Conservation (phyloP, 2,797 vertebrate genomes). For the Sebastolobus altivelis region DNA sequence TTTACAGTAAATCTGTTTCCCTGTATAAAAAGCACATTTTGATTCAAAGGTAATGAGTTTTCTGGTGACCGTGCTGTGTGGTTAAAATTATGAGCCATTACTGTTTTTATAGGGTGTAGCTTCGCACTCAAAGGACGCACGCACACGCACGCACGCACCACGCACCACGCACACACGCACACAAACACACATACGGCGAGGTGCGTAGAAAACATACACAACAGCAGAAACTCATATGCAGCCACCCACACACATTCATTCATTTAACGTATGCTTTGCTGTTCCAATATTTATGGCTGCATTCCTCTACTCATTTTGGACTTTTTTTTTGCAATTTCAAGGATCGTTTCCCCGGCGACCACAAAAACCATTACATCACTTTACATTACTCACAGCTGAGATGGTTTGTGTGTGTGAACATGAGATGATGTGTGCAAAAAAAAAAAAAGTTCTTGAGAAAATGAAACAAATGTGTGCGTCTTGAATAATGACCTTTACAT, state of each 20-base stretch:
- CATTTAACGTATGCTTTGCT: constrained; percentile 72
- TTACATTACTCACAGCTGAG: constrained; percentile 79
- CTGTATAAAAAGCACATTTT: constrained; percentile 71
- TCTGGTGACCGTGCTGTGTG: constrained; percentile 42
- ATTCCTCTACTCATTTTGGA: constrained; percentile 75
- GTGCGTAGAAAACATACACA: constrained; percentile 1
- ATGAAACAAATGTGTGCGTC: constrained; percentile 29
- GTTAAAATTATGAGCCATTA: constrained; percentile 74
- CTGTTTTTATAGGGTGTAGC: constrained; percentile 66
- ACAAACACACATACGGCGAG: background rate
- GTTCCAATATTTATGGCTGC: constrained; percentile 78
- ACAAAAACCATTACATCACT: constrained; percentile 82
- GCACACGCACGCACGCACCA: background rate
- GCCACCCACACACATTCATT: constrained; percentile 13
- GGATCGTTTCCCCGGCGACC: constrained; percentile 84
- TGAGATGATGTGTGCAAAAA: constrained; percentile 37
- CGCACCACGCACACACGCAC: background rate
- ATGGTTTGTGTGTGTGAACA: constrained; percentile 46
- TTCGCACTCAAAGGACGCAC: constrained; percentile 30
- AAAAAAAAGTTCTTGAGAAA: constrained; percentile 18
- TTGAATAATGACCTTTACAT: constrained; percentile 40
- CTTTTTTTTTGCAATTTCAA: constrained; percentile 87
- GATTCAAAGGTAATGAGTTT: constrained; percentile 75
- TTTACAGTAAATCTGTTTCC: constrained; percentile 75
- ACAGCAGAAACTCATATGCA: background rate